These are phyloP conservation scores for Diachasma alloeum DNA, from an alignment of 1,140 invertebrate species.

Conservation along the genomic window DNA sequence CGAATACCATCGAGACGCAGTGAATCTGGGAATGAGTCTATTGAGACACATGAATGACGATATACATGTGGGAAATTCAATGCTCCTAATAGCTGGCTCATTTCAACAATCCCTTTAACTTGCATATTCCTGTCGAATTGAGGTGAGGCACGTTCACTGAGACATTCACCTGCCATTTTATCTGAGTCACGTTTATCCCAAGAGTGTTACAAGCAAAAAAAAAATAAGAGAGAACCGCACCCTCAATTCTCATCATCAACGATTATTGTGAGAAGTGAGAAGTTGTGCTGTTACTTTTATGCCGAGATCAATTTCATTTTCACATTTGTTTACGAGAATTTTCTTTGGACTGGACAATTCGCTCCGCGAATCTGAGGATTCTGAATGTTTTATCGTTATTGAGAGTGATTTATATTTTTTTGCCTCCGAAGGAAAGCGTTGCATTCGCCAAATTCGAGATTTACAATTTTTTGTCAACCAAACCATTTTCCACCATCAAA, in stretches of 20 bases:
- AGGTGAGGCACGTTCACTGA: slow-evolving; percentile 10
- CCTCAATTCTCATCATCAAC: slow-evolving; percentile 2
- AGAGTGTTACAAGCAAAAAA: neutral
- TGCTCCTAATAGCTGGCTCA: neutral
- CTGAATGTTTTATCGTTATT: too few species aligned
- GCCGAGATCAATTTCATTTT: neutral
- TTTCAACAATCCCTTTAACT: slow-evolving; percentile 3
- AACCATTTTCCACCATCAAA: too few species aligned
- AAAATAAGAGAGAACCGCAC: neutral
- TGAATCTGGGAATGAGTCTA: neutral
- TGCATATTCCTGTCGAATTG: neutral
- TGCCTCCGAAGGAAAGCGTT: too few species aligned
- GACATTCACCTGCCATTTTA: slow-evolving; percentile 9
- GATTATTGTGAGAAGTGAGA: slow-evolving; percentile 10
- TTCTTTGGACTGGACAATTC: neutral
- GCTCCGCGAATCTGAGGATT: too few species aligned
- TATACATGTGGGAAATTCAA: neutral
- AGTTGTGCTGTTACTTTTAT: slow-evolving; percentile 5
- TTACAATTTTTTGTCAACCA: too few species aligned
- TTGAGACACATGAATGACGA: neutral
- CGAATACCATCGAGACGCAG: neutral
- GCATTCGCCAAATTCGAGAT: too few species aligned
- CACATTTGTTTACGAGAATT: neutral
- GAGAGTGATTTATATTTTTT: too few species aligned
- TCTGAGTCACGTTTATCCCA: slow-evolving; percentile 9